A percentile compares a stretch with the other conserved stretches of the same genome.
Evolutionary conservation across 64 coral and sea anemone genomes (phyloP).

Genomic region (Porites australiensis): DNA sequence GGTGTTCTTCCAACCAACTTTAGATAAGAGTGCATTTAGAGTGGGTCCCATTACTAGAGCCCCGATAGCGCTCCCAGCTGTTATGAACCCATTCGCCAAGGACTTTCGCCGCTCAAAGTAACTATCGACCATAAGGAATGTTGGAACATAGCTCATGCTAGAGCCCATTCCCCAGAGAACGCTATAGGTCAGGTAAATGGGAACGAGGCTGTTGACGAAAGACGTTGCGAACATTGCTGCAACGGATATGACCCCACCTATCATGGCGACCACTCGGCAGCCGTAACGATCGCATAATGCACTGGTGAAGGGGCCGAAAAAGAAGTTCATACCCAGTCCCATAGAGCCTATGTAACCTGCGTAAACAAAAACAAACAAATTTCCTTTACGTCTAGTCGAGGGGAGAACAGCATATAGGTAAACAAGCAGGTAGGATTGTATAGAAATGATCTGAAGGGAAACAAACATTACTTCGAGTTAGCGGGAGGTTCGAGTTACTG

Average conservation of each 20-base stretch:
- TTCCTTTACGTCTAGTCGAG: not conserved
- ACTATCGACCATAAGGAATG: slow-evolving; percentile 56
- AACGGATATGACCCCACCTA: slow-evolving; percentile 57
- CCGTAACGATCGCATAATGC: slow-evolving; percentile 58
- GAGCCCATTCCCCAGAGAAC: slow-evolving; percentile 57
- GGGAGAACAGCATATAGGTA: too few species aligned
- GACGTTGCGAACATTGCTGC: slow-evolving; percentile 39
- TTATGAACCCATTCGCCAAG: slow-evolving; percentile 66
- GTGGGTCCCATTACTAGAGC: slow-evolving; percentile 60
- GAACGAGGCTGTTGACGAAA: slow-evolving; percentile 38
- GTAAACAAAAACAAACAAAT: not conserved
- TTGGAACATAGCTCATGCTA: slow-evolving; percentile 69
- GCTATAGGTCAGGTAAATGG: slow-evolving; percentile 73
- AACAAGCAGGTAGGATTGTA: too few species aligned
- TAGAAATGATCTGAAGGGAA: too few species aligned
- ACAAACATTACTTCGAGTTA: too few species aligned
- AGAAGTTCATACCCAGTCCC: slow-evolving; percentile 60
- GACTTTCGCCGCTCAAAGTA: slow-evolving; percentile 65
- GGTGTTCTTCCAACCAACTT: slow-evolving; percentile 60
- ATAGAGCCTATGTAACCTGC: slow-evolving; percentile 68
- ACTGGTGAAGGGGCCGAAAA: slow-evolving; percentile 55
- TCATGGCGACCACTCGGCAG: slow-evolving; percentile 25
- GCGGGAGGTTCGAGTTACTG: too few species aligned
- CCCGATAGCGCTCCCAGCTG: slow-evolving; percentile 57
- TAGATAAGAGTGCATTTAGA: slow-evolving; percentile 42